Evolutionary conservation across 2,888 invertebrate genomes (phyloP).

Genomic region (Biston betularia): DNA sequence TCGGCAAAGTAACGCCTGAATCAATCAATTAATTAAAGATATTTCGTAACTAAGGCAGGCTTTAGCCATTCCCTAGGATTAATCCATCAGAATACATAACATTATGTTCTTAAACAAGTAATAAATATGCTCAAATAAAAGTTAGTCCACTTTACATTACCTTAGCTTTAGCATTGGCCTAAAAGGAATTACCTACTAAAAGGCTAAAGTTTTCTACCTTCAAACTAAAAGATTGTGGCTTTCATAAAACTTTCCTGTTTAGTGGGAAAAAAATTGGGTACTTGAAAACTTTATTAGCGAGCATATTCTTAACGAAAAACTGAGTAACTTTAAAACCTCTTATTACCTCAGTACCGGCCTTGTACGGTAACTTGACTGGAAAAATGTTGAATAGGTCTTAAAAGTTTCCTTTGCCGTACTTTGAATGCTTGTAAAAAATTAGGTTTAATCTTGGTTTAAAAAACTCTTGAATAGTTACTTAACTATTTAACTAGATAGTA

Average conservation of each 20-base stretch:
- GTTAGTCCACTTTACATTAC: neutral
- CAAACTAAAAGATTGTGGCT: conserved; percentile 14
- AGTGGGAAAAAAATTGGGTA: conserved; percentile 13
- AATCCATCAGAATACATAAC: no score
- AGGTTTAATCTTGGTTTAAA: no score
- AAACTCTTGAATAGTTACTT: no score
- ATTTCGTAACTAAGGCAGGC: no score
- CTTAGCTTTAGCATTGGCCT: neutral
- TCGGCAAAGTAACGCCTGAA: no score
- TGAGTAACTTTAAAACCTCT: neutral
- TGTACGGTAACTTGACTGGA: conserved; percentile 5
- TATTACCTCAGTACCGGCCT: neutral
- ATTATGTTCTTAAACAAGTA: neutral
- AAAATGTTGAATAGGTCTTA: conserved; percentile 7
- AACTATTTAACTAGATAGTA: no score
- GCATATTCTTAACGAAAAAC: conserved; percentile 9
- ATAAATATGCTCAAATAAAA: no score
- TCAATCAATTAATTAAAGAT: no score
- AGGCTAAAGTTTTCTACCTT: conserved; percentile 12
- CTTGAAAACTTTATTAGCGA: conserved; percentile 2
- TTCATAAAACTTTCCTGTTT: conserved; percentile 20
- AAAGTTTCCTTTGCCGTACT: neutral
- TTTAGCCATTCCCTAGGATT: no score
- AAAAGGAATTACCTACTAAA: conserved; percentile 2
- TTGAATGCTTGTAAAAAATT: neutral